phyloP scores from a whole-genome alignment of 2,797 vertebrate species.

The Morelia viridis region DNA sequence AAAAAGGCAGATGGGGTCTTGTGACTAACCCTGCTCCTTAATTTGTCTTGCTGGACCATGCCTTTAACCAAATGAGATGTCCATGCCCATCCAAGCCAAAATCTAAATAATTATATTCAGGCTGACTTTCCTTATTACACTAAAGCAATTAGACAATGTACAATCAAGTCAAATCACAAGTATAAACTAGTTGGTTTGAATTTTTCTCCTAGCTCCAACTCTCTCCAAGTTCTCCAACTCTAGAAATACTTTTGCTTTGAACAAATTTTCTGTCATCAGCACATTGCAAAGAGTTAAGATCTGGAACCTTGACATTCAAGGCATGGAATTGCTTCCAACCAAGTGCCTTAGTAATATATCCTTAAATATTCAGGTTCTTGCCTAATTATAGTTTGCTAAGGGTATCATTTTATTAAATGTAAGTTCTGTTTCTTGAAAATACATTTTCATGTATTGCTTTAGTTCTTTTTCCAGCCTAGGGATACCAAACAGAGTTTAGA shows the following conservation, averaged over 20 bases:
- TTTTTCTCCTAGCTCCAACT: too few species aligned
- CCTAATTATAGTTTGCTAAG: not conserved
- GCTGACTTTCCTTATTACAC: not conserved
- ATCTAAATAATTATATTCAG: not conserved
- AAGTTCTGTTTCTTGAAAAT: not conserved
- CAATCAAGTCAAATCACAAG: not conserved
- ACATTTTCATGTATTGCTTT: not conserved
- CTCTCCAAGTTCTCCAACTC: not conserved
- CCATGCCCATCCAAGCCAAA: not conserved
- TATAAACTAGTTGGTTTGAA: not conserved
- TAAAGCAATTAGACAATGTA: not conserved
- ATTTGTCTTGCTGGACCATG: not conserved
- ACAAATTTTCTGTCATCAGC: not conserved
- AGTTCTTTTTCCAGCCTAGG: not conserved
- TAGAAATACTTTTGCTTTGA: not conserved
- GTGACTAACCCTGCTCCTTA: not conserved
- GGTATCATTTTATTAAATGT: not conserved
- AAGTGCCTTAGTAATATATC: not conserved
- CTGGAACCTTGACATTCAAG: not conserved
- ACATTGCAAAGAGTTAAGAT: not conserved
- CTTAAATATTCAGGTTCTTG: not conserved
- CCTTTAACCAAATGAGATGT: not conserved
- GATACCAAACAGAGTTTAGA: not conserved
- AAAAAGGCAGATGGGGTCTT: slow-evolving; percentile 18
- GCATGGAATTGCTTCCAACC: not conserved